These are phyloP conservation scores for Pseudomugil tenellus DNA, from an alignment of 2,797 vertebrate genomes.

Conservation along the genomic window DNA sequence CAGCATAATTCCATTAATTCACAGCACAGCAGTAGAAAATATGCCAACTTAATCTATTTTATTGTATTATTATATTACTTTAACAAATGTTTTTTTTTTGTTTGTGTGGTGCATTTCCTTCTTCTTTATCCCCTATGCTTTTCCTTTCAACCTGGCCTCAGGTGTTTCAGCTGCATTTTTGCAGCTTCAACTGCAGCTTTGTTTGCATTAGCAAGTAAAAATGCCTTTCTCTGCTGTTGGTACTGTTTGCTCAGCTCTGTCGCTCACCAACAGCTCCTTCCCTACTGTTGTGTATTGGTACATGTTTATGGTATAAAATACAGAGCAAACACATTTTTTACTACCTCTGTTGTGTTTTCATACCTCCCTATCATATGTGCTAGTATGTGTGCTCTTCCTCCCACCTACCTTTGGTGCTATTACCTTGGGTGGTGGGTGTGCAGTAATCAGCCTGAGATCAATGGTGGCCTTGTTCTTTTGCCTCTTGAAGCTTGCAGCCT, in stretches of 20 bases:
- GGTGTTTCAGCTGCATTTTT: constrained; percentile 40
- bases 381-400: constrained; percentile 26
- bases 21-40: neutral
- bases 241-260: constrained; percentile 47
- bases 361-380: constrained; percentile 1
- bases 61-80: neutral
- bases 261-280: constrained; percentile 33
- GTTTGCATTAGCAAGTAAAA: constrained; percentile 46
- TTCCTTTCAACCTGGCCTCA: constrained; percentile 41
- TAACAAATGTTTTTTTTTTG: neutral
- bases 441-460: constrained; percentile 61
- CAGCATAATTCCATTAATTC: neutral
- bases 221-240: constrained; percentile 19
- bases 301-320: neutral
- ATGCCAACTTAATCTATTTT: neutral
- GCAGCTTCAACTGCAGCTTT: constrained; percentile 27
- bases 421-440: constrained; percentile 43
- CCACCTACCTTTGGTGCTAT: constrained; percentile 37
- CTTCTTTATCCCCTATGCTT: neutral
- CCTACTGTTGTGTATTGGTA: constrained; percentile 24
- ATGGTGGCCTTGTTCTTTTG: constrained; percentile 61
- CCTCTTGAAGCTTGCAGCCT: constrained; percentile 51
- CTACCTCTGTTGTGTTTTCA: constrained; percentile 34
- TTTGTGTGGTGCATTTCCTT: neutral
- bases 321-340: constrained; percentile 54